Conservation (phyloP, 2,797 vertebrate genomes). For the Alcedo atthis region DNA sequence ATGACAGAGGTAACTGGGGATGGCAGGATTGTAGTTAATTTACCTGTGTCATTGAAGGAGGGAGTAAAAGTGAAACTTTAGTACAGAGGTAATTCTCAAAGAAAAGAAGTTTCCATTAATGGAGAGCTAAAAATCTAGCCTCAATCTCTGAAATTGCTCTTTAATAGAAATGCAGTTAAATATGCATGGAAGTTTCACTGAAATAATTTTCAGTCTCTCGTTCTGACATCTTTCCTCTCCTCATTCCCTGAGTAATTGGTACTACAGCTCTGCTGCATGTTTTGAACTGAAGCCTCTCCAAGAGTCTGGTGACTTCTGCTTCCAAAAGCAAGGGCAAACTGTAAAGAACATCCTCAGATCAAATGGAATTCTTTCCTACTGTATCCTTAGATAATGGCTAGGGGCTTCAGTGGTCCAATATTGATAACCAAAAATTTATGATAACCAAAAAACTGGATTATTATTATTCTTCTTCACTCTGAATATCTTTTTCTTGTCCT, state of each 20-base stretch:
- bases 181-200: not conserved
- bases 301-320: conserved; percentile 22
- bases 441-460: not conserved
- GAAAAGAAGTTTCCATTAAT: not conserved
- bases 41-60: not conserved
- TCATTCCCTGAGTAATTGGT: not conserved
- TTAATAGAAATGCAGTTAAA: not conserved
- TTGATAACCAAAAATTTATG: not conserved
- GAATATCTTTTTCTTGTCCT: not conserved
- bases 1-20: not conserved
- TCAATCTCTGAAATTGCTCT: not conserved
- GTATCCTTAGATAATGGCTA: not conserved
- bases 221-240: not conserved
- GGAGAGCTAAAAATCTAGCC: not conserved
- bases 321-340: conserved; percentile 51
- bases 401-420: not conserved
- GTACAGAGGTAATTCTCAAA: conserved; percentile 11
- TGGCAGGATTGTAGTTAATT: not conserved
- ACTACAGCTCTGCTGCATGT: not conserved
- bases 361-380: conserved; percentile 15
- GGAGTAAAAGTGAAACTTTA: not conserved
- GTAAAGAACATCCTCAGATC: conserved; percentile 32
- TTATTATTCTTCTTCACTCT: not conserved
- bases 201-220: not conserved
- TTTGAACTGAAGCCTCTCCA: conserved; percentile 15